Evolutionary conservation across 2,888 invertebrate species (phyloP).

Genomic region (Notodonta dromedarius): DNA sequence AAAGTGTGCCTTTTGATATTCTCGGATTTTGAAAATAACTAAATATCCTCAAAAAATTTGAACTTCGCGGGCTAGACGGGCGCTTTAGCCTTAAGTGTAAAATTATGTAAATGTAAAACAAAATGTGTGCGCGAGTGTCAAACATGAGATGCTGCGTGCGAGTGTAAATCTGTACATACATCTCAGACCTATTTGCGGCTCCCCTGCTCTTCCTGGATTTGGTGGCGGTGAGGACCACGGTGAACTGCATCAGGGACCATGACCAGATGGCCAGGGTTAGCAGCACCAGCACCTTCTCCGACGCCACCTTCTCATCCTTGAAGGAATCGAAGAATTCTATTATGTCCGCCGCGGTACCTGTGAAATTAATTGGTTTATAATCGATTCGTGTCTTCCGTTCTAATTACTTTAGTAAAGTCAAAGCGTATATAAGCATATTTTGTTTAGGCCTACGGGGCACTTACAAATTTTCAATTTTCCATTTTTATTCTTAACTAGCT

Average conservation of each 20-base stretch:
- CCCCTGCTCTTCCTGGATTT: constrained; percentile 90
- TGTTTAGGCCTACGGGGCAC: too few species aligned
- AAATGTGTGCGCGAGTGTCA: background rate
- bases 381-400: too few species aligned
- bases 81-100: background rate
- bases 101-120: background rate
- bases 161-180: constrained; percentile 66
- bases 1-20: too few species aligned
- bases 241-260: constrained; percentile 97
- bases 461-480: too few species aligned
- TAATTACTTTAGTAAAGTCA: too few species aligned
- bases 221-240: constrained; percentile 96
- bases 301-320: constrained; percentile 92
- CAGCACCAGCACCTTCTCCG: constrained; percentile 91
- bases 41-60: too few species aligned
- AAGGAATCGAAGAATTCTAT: constrained; percentile 99
- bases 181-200: constrained; percentile 83
- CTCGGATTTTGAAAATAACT: too few species aligned
- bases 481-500: too few species aligned
- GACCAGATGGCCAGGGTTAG: constrained; percentile 96
- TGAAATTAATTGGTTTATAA: background rate
- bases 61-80: too few species aligned
- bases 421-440: too few species aligned
- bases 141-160: constrained; percentile 29
- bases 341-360: constrained; percentile 96